Evolutionary conservation across 1,140 invertebrate genomes (phyloP).

Genomic region (Psilanteris sp.): DNA sequence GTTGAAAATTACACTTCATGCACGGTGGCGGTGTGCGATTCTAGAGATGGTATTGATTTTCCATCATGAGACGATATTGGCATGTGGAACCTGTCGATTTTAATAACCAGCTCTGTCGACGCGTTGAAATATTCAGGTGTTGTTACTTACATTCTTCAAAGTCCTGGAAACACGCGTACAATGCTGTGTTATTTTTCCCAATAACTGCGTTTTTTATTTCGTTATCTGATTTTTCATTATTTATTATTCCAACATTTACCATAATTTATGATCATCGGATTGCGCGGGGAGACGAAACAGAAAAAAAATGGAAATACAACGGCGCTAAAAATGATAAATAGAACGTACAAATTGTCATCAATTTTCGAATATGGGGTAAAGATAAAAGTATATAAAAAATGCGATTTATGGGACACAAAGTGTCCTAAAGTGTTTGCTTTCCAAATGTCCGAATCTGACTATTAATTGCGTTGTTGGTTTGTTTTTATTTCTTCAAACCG

Average conservation of each 20-base stretch:
- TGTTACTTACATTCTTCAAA: slow-evolving; percentile 27
- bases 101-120: slow-evolving; percentile 17
- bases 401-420: too few relatives aligned
- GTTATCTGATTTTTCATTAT: slow-evolving; percentile 29
- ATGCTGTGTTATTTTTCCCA: too few relatives aligned
- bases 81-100: slow-evolving; percentile 29
- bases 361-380: too few relatives aligned
- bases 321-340: too few relatives aligned
- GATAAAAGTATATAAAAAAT: too few relatives aligned
- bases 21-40: background rate
- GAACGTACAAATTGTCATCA: too few relatives aligned
- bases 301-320: too few relatives aligned
- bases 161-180: slow-evolving; percentile 10
- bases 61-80: slow-evolving; percentile 18
- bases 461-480: too few relatives aligned
- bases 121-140: slow-evolving; percentile 24
- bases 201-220: slow-evolving; percentile 20
- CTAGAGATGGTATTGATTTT: slow-evolving; percentile 24
- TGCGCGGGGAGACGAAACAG: too few relatives aligned
- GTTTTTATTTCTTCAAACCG: too few relatives aligned
- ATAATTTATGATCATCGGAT: slow-evolving; percentile 38
- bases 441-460: too few relatives aligned
- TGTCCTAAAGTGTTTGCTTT: too few relatives aligned
- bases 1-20: slow-evolving; percentile 7
- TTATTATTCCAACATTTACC: slow-evolving; percentile 16